Evolutionary conservation across 92 coral and sea anemone genomes (phyloP).

Genomic region (Palythoa grandiflora): DNA sequence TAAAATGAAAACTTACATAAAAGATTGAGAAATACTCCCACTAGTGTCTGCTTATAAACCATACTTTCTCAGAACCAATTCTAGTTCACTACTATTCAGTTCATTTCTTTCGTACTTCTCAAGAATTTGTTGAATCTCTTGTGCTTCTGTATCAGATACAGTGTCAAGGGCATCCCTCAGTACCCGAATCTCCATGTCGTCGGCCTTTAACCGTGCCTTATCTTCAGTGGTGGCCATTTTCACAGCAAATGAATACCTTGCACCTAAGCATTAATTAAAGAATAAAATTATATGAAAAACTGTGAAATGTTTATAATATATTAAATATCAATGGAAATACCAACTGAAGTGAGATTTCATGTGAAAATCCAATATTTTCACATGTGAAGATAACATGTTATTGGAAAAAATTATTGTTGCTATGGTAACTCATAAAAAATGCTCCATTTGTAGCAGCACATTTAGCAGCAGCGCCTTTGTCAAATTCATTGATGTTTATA

Average conservation of each 20-base stretch:
- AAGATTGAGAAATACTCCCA: no score
- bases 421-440: no score
- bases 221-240: constrained; percentile 80
- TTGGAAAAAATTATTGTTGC: no score
- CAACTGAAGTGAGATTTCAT: no score
- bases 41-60: constrained; percentile 44
- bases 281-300: neutral
- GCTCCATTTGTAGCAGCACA: no score
- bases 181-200: constrained; percentile 48
- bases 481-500: no score
- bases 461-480: no score
- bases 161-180: constrained; percentile 41
- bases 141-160: constrained; percentile 60
- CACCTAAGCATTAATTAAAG: constrained; percentile 52
- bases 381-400: no score
- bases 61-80: constrained; percentile 50
- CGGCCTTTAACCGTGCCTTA: constrained; percentile 63
- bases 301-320: no score
- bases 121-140: constrained; percentile 43
- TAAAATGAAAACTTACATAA: no score
- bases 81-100: constrained; percentile 43
- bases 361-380: no score
- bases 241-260: constrained; percentile 83
- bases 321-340: no score
- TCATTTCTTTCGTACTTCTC: constrained; percentile 65